These are phyloP conservation scores for Peromyscus eremicus DNA, from an alignment of 2,797 vertebrate species.

Conservation along the genomic window DNA sequence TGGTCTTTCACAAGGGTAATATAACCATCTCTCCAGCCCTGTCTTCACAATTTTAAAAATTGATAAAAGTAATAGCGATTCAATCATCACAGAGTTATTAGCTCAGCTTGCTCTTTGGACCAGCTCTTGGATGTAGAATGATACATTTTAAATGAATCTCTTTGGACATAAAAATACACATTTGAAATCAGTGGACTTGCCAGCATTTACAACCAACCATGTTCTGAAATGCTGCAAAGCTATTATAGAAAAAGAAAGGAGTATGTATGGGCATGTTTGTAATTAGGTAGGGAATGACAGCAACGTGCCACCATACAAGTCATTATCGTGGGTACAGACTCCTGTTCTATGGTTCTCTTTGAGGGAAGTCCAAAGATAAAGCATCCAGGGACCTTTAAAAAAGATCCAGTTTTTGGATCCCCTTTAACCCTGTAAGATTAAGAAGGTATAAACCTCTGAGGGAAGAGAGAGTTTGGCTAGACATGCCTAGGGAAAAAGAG, in stretches of 20 bases:
- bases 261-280: background rate
- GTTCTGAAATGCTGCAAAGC: conserved; percentile 19
- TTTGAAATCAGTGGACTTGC: background rate
- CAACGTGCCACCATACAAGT: no score
- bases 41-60: background rate
- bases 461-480: background rate
- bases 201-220: background rate
- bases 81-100: background rate
- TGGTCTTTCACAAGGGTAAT: background rate
- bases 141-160: conserved; percentile 10
- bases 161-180: background rate
- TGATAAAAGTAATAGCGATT: background rate
- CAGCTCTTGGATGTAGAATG: background rate
- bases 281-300: background rate
- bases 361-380: background rate
- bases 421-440: background rate
- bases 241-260: background rate
- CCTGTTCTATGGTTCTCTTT: background rate
- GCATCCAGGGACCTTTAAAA: background rate
- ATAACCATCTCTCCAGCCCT: background rate
- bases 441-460: background rate
- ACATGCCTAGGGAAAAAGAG: background rate
- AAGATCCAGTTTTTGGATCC: background rate
- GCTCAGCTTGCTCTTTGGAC: background rate
- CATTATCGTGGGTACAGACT: background rate